Conservation (phyloP, 1,140 invertebrate genomes). For the Diachasma alloeum region DNA sequence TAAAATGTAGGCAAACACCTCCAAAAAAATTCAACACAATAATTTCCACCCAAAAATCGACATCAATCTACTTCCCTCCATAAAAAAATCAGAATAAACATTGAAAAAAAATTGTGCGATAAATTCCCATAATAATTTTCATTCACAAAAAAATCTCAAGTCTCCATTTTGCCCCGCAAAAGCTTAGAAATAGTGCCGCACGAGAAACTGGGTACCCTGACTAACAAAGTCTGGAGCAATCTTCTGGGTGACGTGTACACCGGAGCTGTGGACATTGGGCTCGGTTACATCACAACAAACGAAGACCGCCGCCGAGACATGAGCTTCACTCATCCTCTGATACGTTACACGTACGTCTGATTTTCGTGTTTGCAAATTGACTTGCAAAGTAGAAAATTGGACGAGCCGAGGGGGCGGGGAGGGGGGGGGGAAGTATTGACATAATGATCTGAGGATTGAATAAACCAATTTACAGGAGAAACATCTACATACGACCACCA, state of each 20-base stretch:
- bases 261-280: conserved; percentile 67
- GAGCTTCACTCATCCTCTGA: conserved; percentile 69
- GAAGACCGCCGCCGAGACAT: conserved; percentile 65
- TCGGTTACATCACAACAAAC: conserved; percentile 68
- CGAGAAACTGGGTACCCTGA: conserved; percentile 66
- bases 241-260: conserved; percentile 68
- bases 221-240: conserved; percentile 69
- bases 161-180: too few species aligned
- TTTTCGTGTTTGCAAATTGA: background rate
- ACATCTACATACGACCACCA: conserved; percentile 71
- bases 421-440: background rate
- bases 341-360: conserved; percentile 66
- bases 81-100: too few species aligned
- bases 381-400: background rate
- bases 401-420: background rate
- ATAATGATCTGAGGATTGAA: background rate
- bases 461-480: conserved; percentile 61
- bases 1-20: too few species aligned
- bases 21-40: too few species aligned
- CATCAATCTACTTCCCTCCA: too few species aligned
- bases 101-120: background rate
- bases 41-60: too few species aligned
- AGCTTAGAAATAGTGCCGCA: conserved; percentile 63
- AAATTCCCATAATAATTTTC: too few species aligned
- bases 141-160: conserved; percentile 3